These are phyloP conservation scores for Acanthosepion pharaonis DNA, from an alignment of 2,888 invertebrate genomes.

Conservation along the genomic window DNA sequence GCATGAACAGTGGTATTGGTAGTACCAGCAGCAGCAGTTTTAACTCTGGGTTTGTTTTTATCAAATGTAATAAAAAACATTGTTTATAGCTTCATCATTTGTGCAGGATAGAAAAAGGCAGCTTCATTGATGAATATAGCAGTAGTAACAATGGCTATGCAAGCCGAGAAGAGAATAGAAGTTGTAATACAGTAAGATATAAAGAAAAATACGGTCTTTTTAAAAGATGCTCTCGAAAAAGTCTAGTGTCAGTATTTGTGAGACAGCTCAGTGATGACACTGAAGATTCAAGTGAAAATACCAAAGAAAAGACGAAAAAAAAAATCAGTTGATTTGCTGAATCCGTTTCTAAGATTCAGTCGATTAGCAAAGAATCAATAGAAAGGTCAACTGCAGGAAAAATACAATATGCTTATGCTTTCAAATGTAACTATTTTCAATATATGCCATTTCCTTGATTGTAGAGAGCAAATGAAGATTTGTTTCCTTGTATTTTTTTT, in stretches of 20 bases:
- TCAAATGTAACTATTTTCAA: too few relatives aligned
- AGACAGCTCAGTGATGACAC: background rate
- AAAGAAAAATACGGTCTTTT: background rate
- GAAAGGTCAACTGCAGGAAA: too few relatives aligned
- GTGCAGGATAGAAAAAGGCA: background rate
- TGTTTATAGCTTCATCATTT: background rate
- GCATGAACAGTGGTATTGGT: conserved; percentile 4
- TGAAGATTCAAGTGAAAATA: background rate
- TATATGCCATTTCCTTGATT: too few relatives aligned
- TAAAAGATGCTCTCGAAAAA: background rate
- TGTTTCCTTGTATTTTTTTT: background rate
- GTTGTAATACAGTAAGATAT: background rate
- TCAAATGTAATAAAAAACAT: background rate
- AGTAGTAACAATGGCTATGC: background rate
- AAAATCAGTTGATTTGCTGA: too few relatives aligned
- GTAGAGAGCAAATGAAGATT: background rate
- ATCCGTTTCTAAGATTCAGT: too few relatives aligned
- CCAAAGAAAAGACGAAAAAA: background rate
- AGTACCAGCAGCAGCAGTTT: background rate
- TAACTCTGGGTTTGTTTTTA: background rate
- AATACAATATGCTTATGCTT: too few relatives aligned
- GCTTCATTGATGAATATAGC: background rate
- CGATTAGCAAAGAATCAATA: too few relatives aligned
- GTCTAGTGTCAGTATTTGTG: background rate
- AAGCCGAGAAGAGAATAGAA: background rate